These are phyloP conservation scores for Camponotus floridanus DNA, from an alignment of 1,140 invertebrate species.

Conservation along the genomic window DNA sequence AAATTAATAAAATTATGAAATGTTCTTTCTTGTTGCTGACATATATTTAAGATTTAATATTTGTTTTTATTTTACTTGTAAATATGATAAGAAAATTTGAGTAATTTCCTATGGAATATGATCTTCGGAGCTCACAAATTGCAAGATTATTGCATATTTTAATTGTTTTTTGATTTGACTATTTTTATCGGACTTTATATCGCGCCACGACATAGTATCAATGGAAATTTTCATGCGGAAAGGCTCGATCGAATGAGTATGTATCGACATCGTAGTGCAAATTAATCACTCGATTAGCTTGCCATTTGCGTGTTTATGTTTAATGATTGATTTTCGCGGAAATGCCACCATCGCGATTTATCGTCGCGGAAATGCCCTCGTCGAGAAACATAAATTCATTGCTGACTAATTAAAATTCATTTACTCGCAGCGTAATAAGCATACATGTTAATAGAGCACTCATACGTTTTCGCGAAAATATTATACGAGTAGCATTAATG, in stretches of 20 bases:
- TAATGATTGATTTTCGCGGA: slow-evolving; percentile 33
- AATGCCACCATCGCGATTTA: slow-evolving; percentile 36
- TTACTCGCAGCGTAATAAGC: background rate
- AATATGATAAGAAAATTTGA: background rate
- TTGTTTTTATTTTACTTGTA: background rate
- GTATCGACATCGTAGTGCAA: background rate
- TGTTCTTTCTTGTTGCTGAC: background rate
- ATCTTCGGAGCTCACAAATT: background rate
- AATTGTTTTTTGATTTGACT: background rate
- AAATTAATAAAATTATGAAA: slow-evolving; percentile 6
- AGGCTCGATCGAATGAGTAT: background rate
- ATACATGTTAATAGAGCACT: slow-evolving; percentile 8
- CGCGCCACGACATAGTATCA: background rate
- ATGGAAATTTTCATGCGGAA: slow-evolving; percentile 18
- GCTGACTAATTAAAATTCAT: slow-evolving; percentile 44
- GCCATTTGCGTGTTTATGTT: slow-evolving; percentile 6
- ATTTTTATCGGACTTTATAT: background rate
- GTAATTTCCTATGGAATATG: background rate
- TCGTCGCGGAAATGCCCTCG: slow-evolving; percentile 18
- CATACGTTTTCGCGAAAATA: too few relatives aligned
- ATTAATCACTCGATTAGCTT: slow-evolving; percentile 49
- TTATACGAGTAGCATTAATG: background rate
- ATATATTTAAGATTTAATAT: background rate
- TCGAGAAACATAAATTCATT: slow-evolving; percentile 30
- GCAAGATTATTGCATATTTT: background rate